These are phyloP conservation scores for Cathartes aura DNA, from an alignment of 2,113 vertebrate genomes.

Conservation along the genomic window DNA sequence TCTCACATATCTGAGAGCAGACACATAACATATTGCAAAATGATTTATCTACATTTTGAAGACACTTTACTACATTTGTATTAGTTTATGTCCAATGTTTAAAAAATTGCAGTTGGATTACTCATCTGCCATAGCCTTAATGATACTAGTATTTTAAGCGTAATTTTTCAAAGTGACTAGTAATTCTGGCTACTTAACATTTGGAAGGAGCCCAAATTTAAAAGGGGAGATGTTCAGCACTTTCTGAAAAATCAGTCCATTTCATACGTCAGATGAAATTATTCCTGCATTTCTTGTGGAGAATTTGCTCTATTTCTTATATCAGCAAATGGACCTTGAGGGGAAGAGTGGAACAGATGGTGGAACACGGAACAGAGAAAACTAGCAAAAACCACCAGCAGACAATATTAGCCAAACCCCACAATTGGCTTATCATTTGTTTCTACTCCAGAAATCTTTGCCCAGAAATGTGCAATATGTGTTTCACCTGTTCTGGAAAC, in stretches of 20 bases:
- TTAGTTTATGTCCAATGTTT: constrained; percentile 26
- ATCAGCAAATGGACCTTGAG: background rate
- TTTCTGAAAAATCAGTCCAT: background rate
- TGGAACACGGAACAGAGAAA: background rate
- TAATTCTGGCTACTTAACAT: constrained; percentile 33
- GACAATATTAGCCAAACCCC: background rate
- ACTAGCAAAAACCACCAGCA: background rate
- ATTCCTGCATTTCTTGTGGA: background rate
- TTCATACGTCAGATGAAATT: background rate
- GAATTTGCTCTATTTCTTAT: background rate
- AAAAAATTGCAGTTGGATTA: background rate
- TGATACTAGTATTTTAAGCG: constrained; percentile 13
- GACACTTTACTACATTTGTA: constrained; percentile 28
- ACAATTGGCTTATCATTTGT: background rate
- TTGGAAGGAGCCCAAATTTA: constrained; percentile 25
- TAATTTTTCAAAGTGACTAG: constrained; percentile 51
- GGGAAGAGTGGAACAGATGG: background rate
- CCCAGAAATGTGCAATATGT: background rate
- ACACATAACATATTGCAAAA: constrained; percentile 18
- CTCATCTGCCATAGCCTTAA: constrained; percentile 29
- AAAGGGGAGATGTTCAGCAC: constrained; percentile 21
- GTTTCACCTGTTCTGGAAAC: background rate
- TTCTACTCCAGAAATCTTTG: background rate
- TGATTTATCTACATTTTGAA: constrained; percentile 48
- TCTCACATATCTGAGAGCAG: background rate